Conservation (phyloP, 2,797 vertebrate genomes). For the Percopsis omiscomaycus region DNA sequence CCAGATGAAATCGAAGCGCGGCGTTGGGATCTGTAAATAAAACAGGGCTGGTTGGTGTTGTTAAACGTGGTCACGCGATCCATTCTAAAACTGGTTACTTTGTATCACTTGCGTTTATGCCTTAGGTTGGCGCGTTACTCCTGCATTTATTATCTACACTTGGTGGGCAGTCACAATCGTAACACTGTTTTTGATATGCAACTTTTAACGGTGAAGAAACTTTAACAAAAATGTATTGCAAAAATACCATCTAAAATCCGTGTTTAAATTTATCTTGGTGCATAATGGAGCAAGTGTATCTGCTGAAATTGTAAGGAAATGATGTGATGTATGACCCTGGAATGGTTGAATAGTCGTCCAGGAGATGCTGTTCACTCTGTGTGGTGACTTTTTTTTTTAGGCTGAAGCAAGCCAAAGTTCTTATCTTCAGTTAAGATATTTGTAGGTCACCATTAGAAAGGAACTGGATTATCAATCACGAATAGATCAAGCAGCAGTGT, state of each 20-base stretch:
- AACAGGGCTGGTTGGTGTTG: conserved; percentile 32
- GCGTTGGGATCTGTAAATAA: conserved; percentile 17
- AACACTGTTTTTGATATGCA: conserved; percentile 2
- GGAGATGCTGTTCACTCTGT: conserved; percentile 20
- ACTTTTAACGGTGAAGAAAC: background rate
- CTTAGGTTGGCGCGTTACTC: conserved; percentile 60
- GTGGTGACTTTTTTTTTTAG: background rate
- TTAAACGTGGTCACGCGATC: conserved; percentile 17
- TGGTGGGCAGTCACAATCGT: conserved; percentile 12
- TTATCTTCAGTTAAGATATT: background rate
- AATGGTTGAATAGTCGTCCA: conserved; percentile 12
- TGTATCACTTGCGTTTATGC: conserved; percentile 54
- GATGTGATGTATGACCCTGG: conserved; percentile 29
- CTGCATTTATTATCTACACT: conserved; percentile 43
- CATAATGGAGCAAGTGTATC: too few relatives aligned
- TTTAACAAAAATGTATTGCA: background rate
- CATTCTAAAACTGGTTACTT: conserved; percentile 53
- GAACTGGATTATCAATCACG: background rate
- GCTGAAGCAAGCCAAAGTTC: too few relatives aligned
- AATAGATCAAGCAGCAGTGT: background rate
- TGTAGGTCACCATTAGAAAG: conserved; percentile 6
- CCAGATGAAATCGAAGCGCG: conserved; percentile 42
- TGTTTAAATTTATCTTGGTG: too few relatives aligned
- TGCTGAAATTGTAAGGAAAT: conserved; percentile 23
- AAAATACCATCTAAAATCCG: conserved; percentile 19